phyloP scores from a whole-genome alignment of 2,797 vertebrate species.

The Paedocypris micromegethes region DNA sequence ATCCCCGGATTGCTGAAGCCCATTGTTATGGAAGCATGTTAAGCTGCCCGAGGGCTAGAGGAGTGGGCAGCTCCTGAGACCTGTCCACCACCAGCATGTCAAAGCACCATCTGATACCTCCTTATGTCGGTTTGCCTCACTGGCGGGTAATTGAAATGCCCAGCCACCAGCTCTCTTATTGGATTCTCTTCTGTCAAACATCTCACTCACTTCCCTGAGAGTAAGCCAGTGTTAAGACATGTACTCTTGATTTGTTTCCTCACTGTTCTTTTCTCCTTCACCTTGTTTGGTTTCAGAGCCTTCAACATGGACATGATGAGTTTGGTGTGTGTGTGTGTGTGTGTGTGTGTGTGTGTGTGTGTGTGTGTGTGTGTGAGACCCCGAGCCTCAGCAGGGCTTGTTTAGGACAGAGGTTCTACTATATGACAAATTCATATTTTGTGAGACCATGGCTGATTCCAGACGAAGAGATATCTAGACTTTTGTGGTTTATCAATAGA shows the following conservation, averaged over 20 bases:
- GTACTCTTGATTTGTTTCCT: slow-evolving; percentile 27
- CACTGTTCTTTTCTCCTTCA: slow-evolving; percentile 17
- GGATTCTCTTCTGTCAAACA: slow-evolving; percentile 36
- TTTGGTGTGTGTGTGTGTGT: slow-evolving; percentile 12
- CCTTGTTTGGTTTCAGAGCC: slow-evolving; percentile 25
- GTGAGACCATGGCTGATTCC: too few species aligned
- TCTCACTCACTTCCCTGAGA: slow-evolving; percentile 35
- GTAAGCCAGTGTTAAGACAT: slow-evolving; percentile 21
- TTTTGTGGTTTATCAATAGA: too few species aligned
- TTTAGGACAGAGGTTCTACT: too few species aligned
- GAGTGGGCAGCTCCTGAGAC: slow-evolving; percentile 32
- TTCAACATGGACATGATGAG: slow-evolving; percentile 17
- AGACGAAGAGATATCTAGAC: too few species aligned
- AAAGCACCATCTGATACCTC: slow-evolving; percentile 33
- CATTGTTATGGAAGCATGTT: slow-evolving; percentile 22
- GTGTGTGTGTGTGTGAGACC: too few species aligned
- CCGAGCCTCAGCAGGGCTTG: too few species aligned
- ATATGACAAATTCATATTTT: too few species aligned
- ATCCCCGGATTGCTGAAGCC: slow-evolving; percentile 7
- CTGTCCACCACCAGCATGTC: slow-evolving; percentile 35
- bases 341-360: too few species aligned
- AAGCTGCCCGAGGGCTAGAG: slow-evolving; percentile 21
- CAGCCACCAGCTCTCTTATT: slow-evolving; percentile 28
- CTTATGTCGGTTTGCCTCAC: slow-evolving; percentile 14
- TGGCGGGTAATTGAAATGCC: slow-evolving; percentile 38